These are phyloP conservation scores for Cremastinae sp. DNA, from an alignment of 2,888 invertebrate genomes.

Conservation along the genomic window DNA sequence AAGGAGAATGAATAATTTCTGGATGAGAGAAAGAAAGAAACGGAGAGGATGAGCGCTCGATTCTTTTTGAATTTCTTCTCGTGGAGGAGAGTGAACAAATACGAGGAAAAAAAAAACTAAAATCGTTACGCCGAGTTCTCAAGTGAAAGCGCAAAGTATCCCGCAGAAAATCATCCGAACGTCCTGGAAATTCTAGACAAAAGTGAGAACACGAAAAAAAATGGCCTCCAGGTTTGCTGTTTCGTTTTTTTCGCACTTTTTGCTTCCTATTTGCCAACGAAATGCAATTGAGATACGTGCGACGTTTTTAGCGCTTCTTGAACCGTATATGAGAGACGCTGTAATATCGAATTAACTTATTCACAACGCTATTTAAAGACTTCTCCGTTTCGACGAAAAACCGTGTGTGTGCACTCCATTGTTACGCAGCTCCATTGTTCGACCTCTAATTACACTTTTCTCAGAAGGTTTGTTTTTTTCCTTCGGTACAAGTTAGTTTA, in stretches of 20 bases:
- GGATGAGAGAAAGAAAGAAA: neutral
- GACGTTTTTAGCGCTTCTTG: constrained; percentile 12
- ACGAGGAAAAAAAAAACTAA: constrained; percentile 22
- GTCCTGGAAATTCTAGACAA: constrained; percentile 24
- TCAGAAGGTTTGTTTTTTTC: too few species aligned
- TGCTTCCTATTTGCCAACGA: neutral
- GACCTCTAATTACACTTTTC: neutral
- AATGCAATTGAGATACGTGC: constrained; percentile 13
- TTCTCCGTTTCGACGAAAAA: constrained; percentile 3
- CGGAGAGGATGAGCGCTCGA: constrained; percentile 19
- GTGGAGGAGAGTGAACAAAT: constrained; percentile 38
- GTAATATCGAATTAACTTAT: constrained; percentile 26
- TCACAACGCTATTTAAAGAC: constrained; percentile 7
- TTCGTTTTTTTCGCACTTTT: neutral
- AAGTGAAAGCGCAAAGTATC: constrained; percentile 38
- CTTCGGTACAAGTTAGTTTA: too few species aligned
- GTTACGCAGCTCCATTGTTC: constrained; percentile 32
- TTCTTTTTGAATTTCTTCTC: constrained; percentile 3
- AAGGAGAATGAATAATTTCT: constrained; percentile 9
- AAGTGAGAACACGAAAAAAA: constrained; percentile 21
- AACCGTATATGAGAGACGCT: constrained; percentile 21
- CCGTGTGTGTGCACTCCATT: constrained; percentile 4
- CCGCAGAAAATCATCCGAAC: constrained; percentile 15
- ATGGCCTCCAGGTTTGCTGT: neutral
- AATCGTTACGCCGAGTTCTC: constrained; percentile 22